Evolutionary conservation across 2,797 vertebrate species (phyloP).

Genomic region (Leuciscus waleckii): DNA sequence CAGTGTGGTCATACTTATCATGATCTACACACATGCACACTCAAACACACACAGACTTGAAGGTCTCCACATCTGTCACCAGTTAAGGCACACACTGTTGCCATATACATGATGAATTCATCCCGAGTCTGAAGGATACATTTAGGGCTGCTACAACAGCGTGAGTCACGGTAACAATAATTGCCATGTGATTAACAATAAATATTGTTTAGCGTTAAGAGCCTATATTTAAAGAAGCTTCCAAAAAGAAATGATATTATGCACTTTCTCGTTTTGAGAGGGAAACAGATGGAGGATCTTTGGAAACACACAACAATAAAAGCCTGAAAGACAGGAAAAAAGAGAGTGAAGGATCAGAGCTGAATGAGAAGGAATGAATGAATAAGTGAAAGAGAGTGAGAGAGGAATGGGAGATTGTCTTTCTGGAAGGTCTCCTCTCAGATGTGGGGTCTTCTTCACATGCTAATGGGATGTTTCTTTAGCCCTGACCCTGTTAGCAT

Average conservation of each 20-base stretch:
- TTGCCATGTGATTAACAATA: conserved; percentile 55
- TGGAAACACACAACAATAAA: conserved; percentile 66
- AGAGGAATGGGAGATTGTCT: conserved; percentile 80
- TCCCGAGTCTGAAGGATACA: conserved; percentile 48
- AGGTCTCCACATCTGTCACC: conserved; percentile 61
- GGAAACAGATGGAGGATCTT: conserved; percentile 62
- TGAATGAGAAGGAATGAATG: conserved; percentile 76
- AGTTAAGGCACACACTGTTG: conserved; percentile 53
- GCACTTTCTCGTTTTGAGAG: conserved; percentile 53
- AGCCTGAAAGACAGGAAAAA: conserved; percentile 66
- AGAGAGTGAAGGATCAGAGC: conserved; percentile 72
- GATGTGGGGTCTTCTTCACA: conserved; percentile 87
- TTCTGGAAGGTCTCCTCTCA: conserved; percentile 82
- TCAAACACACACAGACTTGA: conserved; percentile 8
- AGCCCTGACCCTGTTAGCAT: conserved; percentile 81
- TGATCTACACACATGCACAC: conserved; percentile 34
- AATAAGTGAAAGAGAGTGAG: conserved; percentile 76
- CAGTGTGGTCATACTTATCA: conserved; percentile 51
- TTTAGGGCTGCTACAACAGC: conserved; percentile 47
- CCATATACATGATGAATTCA: conserved; percentile 57
- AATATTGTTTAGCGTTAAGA: conserved; percentile 53
- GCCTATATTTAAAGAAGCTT: conserved; percentile 48
- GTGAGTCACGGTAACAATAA: conserved; percentile 39
- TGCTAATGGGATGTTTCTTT: conserved; percentile 83
- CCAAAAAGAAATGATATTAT: conserved; percentile 28